Evolutionary conservation across 2,888 invertebrate genomes (phyloP).

Genomic region (Amphipoea lucens): DNA sequence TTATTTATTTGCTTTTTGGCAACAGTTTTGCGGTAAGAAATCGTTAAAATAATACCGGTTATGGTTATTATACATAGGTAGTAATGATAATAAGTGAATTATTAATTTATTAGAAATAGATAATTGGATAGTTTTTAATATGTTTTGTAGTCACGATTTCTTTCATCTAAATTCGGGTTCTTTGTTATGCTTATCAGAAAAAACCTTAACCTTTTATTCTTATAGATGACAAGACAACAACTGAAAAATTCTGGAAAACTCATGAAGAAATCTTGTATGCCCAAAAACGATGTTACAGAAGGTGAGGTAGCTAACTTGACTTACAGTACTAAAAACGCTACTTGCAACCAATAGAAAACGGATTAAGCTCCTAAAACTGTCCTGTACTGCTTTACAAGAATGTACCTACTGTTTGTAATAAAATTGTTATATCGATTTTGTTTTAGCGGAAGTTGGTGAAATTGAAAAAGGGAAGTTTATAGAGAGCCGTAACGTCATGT

Average conservation of each 20-base stretch:
- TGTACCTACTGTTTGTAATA: not conserved
- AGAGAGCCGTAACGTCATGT: slow-evolving; percentile 85
- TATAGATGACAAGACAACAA: slow-evolving; percentile 90
- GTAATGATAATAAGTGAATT: slow-evolving; percentile 16
- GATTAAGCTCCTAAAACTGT: not conserved
- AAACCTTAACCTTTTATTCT: not conserved
- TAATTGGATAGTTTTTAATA: not conserved
- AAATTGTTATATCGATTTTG: not conserved
- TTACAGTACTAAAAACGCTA: not conserved
- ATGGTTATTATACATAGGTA: not conserved
- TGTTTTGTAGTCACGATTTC: slow-evolving; percentile 14
- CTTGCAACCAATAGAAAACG: not conserved
- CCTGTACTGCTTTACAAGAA: not conserved
- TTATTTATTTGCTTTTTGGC: slow-evolving; percentile 59
- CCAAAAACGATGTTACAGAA: slow-evolving; percentile 91
- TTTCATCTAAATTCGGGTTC: not conserved
- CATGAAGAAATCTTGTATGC: slow-evolving; percentile 91
- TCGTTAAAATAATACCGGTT: not conserved
- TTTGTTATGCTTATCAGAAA: not conserved
- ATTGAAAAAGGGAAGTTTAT: slow-evolving; percentile 86
- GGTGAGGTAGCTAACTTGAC: slow-evolving; percentile 79
- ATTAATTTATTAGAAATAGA: slow-evolving; percentile 27
- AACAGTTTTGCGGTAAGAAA: slow-evolving; percentile 72
- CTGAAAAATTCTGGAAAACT: slow-evolving; percentile 91
- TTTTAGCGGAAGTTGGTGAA: slow-evolving; percentile 82